Evolutionary conservation across 2,888 invertebrate genomes (phyloP).

Genomic region (Eristalis tenax): DNA sequence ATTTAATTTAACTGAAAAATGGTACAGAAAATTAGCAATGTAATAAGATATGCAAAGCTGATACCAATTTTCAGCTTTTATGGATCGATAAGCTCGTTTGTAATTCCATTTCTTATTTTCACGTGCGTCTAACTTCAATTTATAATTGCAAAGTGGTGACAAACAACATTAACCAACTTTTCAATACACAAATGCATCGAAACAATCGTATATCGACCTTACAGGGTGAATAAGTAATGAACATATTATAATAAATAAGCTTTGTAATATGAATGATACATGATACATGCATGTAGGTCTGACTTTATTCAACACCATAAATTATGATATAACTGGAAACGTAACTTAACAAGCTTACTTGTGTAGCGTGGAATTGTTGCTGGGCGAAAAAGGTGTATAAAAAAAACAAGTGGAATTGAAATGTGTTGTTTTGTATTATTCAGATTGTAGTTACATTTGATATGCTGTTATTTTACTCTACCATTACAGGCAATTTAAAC

Average conservation of each 20-base stretch:
- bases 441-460: too few species aligned
- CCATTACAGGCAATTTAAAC: too few species aligned
- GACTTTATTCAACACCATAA: too few species aligned
- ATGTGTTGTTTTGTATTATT: too few species aligned
- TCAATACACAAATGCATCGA: not conserved
- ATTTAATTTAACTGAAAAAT: not conserved
- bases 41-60: not conserved
- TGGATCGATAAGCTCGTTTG: conserved; percentile 20
- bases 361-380: too few species aligned
- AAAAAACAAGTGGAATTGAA: too few species aligned
- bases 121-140: not conserved
- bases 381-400: too few species aligned
- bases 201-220: not conserved
- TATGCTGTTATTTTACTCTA: too few species aligned
- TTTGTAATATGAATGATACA: not conserved
- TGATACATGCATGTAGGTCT: not conserved
- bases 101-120: not conserved
- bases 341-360: too few species aligned
- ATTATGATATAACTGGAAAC: too few species aligned
- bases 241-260: not conserved
- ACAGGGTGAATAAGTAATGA: not conserved
- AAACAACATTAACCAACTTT: not conserved
- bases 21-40: not conserved
- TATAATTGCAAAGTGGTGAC: not conserved
- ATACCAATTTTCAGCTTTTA: conserved; percentile 1